phyloP scores from a whole-genome alignment of 2,888 invertebrate genomes.

The Mesorhabditis spiculigera region DNA sequence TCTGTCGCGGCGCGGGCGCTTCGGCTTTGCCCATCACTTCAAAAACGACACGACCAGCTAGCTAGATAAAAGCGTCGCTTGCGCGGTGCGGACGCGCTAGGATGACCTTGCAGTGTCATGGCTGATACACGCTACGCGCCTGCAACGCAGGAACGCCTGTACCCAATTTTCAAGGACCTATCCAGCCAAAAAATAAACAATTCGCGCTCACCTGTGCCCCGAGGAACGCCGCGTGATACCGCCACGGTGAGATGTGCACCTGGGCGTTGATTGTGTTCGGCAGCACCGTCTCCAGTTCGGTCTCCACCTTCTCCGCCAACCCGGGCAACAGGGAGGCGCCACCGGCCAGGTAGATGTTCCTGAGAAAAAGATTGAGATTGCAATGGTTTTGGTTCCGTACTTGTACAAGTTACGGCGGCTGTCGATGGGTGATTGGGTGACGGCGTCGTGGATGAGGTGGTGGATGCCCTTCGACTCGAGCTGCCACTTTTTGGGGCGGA shows the following conservation, averaged over 20 bases:
- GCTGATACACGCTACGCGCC: too few species aligned
- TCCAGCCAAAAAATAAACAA: not conserved
- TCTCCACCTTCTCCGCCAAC: slow-evolving; percentile 65
- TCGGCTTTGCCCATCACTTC: too few species aligned
- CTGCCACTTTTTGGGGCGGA: slow-evolving; percentile 66
- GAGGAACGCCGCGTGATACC: slow-evolving; percentile 67
- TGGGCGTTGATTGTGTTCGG: slow-evolving; percentile 62
- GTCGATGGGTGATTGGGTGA: slow-evolving; percentile 67
- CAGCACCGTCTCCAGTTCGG: slow-evolving; percentile 64
- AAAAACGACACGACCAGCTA: too few species aligned
- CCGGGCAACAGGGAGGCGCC: slow-evolving; percentile 66
- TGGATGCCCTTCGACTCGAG: slow-evolving; percentile 61
- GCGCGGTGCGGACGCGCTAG: too few species aligned
- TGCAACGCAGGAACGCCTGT: too few species aligned
- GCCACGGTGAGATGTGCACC: slow-evolving; percentile 62
- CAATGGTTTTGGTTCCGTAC: slow-evolving; percentile 19
- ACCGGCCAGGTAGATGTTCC: slow-evolving; percentile 66
- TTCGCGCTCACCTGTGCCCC: slow-evolving; percentile 63
- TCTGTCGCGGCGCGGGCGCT: too few species aligned
- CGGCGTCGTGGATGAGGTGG: slow-evolving; percentile 64
- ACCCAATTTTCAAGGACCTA: not conserved
- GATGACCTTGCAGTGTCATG: too few species aligned
- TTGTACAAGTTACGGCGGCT: slow-evolving; percentile 59
- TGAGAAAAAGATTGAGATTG: slow-evolving; percentile 30
- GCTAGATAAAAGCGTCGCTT: too few species aligned